Base-by-base conservation (phyloP, 2,113 vertebrate genomes). In the Zootoca vivipara region DNA sequence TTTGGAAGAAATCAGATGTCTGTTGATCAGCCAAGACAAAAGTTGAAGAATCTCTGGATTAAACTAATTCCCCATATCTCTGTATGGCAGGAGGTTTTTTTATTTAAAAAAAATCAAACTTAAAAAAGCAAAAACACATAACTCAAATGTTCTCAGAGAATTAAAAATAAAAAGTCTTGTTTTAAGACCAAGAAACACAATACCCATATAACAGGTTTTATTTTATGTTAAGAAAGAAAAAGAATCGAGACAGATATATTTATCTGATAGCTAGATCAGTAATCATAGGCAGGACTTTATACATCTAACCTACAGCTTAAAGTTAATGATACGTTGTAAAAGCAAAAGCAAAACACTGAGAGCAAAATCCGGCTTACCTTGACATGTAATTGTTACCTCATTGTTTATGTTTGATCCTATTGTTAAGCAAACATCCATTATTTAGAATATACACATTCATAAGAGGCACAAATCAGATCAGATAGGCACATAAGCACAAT, bases 81-180 rank as follows among this genome's bases (percentile, higher is more conserved):
- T 62, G 46, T 52, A 52, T 52, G 10, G 46, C 46, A 52, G 46
- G 46, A 52, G 46, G 9, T 12, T 52, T 52, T 52, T 52, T 52
- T n/a, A n/a, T n/a, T n/a, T n/a, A n/a, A n/a, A 2, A 0, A 46
- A 46, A 38, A 3, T 0, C 0, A 8, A 88, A 69, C 46, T 88
- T 83, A 12, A 69, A 62, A 78, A 80, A 33, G 18, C 13, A 62
- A 78, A 69, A 69, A 18, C 7, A 18, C 38, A 82, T 7, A 82
- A 42, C 3, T 28, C 38, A 40, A 40, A 58, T 18, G 42, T 28
- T 77, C 20, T 3, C 30, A 26, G 64, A n/a, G 18, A 69, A 69
- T 78, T 52, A 83, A 30, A 83, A 30, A 70, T 46, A 73, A 40
- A 75, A 38, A 40, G 18, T 33, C 7, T 24, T 67, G 1, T 67